Percentiles rank a stretch among this genome's conserved stretches.
Conservation (phyloP, 2,888 invertebrate species). For the Scelioninae gen. 1 region DNA sequence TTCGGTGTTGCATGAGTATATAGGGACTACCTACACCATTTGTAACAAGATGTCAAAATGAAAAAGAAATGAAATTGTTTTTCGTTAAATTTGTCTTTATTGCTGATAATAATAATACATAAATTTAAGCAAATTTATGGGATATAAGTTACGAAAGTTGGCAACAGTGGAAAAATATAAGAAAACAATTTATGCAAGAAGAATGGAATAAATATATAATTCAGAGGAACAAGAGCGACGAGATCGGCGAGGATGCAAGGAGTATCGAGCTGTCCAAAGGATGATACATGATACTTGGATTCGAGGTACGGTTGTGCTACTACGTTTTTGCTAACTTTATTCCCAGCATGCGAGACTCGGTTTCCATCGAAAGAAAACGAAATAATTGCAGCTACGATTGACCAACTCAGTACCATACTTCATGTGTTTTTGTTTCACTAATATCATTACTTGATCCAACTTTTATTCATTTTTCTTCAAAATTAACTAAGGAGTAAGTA, state of each 20-base stretch:
- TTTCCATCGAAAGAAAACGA: slow-evolving; percentile 38
- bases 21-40: too few species aligned
- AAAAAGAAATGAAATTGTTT: too few species aligned
- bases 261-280: slow-evolving; percentile 77
- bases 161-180: slow-evolving; percentile 16
- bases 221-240: slow-evolving; percentile 60
- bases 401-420: slow-evolving; percentile 9
- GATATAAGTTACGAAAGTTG: too few species aligned
- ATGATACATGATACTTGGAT: slow-evolving; percentile 80
- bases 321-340: slow-evolving; percentile 72
- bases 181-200: slow-evolving; percentile 39
- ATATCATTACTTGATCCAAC: slow-evolving; percentile 27
- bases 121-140: too few species aligned
- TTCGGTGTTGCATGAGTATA: too few species aligned
- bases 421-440: slow-evolving; percentile 11
- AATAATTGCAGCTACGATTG: slow-evolving; percentile 35
- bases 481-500: too few species aligned
- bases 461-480: too few species aligned
- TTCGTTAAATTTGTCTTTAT: too few species aligned
- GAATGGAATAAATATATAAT: slow-evolving; percentile 43
- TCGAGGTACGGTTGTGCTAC: slow-evolving; percentile 74
- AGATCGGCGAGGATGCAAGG: slow-evolving; percentile 57
- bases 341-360: slow-evolving; percentile 37
- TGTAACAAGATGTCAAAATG: too few species aligned
- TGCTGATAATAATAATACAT: too few species aligned